These are phyloP conservation scores for Ovis aries DNA, from an alignment of 2,113 vertebrate genomes.

Conservation along the genomic window DNA sequence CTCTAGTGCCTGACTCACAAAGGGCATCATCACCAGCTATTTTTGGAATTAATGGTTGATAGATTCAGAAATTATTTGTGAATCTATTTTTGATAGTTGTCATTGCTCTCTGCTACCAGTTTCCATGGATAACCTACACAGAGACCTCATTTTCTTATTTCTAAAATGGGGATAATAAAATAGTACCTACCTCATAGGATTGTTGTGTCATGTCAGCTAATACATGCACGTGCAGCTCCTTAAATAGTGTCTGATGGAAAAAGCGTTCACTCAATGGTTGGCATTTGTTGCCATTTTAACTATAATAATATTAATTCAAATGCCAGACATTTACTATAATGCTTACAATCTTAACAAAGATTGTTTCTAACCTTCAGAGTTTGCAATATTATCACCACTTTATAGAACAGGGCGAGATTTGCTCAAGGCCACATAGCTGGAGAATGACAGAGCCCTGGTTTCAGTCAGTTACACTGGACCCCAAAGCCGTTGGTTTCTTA, in stretches of 20 bases:
- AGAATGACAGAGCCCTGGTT: neutral
- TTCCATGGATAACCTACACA: neutral
- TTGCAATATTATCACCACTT: neutral
- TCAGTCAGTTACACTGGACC: neutral
- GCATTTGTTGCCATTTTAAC: neutral
- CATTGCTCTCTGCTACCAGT: neutral
- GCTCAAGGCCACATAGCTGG: neutral
- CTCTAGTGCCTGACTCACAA: neutral
- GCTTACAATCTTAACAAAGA: neutral
- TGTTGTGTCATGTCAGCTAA: neutral
- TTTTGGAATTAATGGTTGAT: neutral
- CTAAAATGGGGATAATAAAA: neutral
- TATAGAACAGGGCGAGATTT: neutral
- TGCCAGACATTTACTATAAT: neutral
- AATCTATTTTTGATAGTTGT: neutral
- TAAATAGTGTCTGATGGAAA: neutral
- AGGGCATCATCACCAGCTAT: fast-evolving
- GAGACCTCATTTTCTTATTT: neutral
- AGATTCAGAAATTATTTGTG: neutral
- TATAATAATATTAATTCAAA: neutral
- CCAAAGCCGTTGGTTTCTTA: neutral
- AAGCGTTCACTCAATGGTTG: neutral
- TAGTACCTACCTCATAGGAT: neutral
- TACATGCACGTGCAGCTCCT: neutral
- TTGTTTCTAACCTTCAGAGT: neutral